Base-by-base conservation (phyloP, 2,888 invertebrate genomes). In the Drosophila longiperda region DNA sequence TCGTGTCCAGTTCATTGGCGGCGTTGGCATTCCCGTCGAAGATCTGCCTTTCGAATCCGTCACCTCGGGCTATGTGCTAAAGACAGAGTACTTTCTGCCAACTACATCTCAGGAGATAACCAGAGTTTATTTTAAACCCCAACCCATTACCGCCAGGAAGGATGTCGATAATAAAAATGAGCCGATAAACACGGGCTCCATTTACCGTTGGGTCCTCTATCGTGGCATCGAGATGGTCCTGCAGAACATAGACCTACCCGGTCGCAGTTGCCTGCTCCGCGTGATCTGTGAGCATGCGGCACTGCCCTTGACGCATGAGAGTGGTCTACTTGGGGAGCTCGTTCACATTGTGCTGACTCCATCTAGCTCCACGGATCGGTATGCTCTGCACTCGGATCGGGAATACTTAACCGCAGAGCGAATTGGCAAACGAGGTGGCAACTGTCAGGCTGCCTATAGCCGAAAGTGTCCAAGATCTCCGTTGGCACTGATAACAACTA, bases 291-390 rank as follows among this genome's bases (percentile, higher is more conserved):
- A 97, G 91, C 95, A 96, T 34, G 95, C 97, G 0, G 94, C 95
- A 82, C 94, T 95, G 72, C 95, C 96, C 59, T 94, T 97, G 88
- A 94, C 94, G 80, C 94, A 95, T 89, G 95, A 95, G 83, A 95
- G 95, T 84, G 96, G 97, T 7, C 93, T 97, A 86, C 94, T 96
- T 75, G 96, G 95, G 33, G 96, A 97, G 93, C 94, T 97, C 88
- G 93, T 96, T 77, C 96, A 97, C 93, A 95, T 96, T 82, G 92
- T 96, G 89, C 94, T 97, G 91, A 96, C 96, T 95, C 96, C 97
- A 29, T 96, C 96, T 11, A 94, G 95, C 45, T 96, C 96, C 0
- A 93, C 92, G 45, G 96, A 96, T 87, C 85, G 92, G 1, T 91
- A 95, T 48, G 94, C 94, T 17, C 94, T 95, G 67, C 94, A 95